Conservation (phyloP, 2,888 invertebrate genomes). For the Ormyrus nitidulus region DNA sequence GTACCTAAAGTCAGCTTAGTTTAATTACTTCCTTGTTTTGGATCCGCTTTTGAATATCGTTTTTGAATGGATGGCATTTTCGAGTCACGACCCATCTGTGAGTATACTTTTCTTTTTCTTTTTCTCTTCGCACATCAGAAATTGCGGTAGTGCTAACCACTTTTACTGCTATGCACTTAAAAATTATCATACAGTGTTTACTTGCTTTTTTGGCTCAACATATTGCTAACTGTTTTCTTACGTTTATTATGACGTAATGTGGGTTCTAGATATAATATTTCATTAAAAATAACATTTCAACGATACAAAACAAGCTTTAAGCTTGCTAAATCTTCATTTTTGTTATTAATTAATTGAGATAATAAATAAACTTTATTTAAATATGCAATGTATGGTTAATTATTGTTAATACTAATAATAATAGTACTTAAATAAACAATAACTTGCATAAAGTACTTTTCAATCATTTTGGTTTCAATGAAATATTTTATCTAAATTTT, state of each 20-base stretch:
- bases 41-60: constrained; percentile 16
- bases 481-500: constrained; percentile 1
- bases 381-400: too few species aligned
- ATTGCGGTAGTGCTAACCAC: constrained; percentile 32
- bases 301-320: background rate
- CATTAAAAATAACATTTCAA: constrained; percentile 2
- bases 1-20: constrained; percentile 60
- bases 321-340: background rate
- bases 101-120: constrained; percentile 28
- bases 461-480: constrained; percentile 22
- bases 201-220: constrained; percentile 61
- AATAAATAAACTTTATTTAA: too few species aligned
- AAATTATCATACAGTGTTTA: constrained; percentile 59
- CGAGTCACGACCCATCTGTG: constrained; percentile 49
- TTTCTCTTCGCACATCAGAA: constrained; percentile 13
- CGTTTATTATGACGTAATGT: background rate
- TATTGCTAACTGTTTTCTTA: constrained; percentile 63
- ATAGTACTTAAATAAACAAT: too few species aligned
- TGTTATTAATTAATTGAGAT: too few species aligned
- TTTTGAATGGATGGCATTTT: constrained; percentile 63
- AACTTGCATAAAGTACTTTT: background rate
- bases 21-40: constrained; percentile 34
- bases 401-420: too few species aligned
- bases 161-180: constrained; percentile 61
- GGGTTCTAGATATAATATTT: constrained; percentile 1